phyloP scores from a whole-genome alignment of 2,797 vertebrate species.

The Parauchenoglanis punctatus region DNA sequence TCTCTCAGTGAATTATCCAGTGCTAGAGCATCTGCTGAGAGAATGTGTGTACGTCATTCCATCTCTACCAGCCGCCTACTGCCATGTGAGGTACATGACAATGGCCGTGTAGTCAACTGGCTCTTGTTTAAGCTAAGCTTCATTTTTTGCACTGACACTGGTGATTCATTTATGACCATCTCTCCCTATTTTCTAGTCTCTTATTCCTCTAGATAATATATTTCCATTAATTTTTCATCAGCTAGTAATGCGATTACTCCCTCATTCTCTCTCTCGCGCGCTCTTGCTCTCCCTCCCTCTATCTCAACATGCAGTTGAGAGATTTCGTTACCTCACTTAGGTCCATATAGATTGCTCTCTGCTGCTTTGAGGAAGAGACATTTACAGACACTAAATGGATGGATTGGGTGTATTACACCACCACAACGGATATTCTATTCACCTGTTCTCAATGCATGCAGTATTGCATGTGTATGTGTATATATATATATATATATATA shows the following conservation, averaged over 20 bases:
- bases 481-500: too few species aligned
- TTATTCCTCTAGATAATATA: conserved; percentile 81
- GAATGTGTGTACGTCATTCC: neutral
- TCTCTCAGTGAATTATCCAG: neutral
- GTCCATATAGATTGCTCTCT: conserved; percentile 66
- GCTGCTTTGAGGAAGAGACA: conserved; percentile 66
- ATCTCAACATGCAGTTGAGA: conserved; percentile 65
- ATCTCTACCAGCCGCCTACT: neutral
- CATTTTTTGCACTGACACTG: conserved; percentile 73
- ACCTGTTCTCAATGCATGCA: conserved; percentile 50
- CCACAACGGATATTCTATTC: conserved; percentile 68
- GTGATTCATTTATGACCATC: conserved; percentile 78
- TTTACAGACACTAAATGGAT: conserved; percentile 60
- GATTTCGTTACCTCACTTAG: conserved; percentile 67
- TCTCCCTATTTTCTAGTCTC: conserved; percentile 77
- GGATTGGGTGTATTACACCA: conserved; percentile 57
- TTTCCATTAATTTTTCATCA: conserved; percentile 84
- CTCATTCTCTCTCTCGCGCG: conserved; percentile 71
- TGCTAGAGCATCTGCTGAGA: neutral
- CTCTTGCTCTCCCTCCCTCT: conserved; percentile 69
- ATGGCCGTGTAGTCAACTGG: neutral
- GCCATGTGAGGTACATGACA: conserved; percentile 5
- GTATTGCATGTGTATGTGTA: neutral
- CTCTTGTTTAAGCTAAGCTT: conserved; percentile 59
- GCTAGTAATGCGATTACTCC: conserved; percentile 83